Conservation (phyloP, 1,140 invertebrate genomes). For the Diorhabda carinulata region DNA sequence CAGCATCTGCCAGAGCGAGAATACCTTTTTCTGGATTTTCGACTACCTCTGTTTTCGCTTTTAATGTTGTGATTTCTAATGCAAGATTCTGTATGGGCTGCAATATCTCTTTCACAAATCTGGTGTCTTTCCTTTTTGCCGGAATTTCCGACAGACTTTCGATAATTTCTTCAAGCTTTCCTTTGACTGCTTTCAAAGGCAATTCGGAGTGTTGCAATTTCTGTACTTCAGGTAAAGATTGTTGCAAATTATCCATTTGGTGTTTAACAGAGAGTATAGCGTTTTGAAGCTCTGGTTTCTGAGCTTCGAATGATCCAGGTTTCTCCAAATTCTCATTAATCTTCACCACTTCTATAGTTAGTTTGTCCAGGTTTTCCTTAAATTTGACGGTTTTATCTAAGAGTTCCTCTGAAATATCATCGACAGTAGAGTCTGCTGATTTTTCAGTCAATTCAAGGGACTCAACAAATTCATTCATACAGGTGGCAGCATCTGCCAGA, state of each 20-base stretch:
- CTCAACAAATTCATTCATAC: constrained; percentile 2
- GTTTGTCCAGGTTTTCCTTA: constrained; percentile 16
- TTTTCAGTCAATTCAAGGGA: background rate
- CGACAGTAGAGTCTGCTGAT: background rate
- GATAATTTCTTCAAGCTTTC: background rate
- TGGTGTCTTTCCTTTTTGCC: background rate
- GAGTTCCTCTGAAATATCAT: constrained; percentile 11
- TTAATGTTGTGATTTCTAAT: background rate
- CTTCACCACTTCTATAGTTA: constrained; percentile 14
- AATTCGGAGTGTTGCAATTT: constrained; percentile 10
- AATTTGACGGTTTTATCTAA: constrained; percentile 15
- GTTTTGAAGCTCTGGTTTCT: constrained; percentile 14
- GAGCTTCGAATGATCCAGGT: constrained; percentile 10
- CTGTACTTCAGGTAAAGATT: constrained; percentile 9
- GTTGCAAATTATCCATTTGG: constrained; percentile 18
- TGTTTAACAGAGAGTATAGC: constrained; percentile 24
- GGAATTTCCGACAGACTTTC: background rate
- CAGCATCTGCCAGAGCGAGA: background rate
- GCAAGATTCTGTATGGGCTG: background rate
- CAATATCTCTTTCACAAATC: background rate
- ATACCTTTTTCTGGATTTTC: constrained; percentile 4
- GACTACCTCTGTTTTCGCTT: constrained; percentile 3
- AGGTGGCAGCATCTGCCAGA: background rate
- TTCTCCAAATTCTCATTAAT: constrained; percentile 11
- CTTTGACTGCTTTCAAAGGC: constrained; percentile 22